These are phyloP conservation scores for Philonicus albiceps DNA, from an alignment of 2,888 invertebrate species.

Conservation along the genomic window DNA sequence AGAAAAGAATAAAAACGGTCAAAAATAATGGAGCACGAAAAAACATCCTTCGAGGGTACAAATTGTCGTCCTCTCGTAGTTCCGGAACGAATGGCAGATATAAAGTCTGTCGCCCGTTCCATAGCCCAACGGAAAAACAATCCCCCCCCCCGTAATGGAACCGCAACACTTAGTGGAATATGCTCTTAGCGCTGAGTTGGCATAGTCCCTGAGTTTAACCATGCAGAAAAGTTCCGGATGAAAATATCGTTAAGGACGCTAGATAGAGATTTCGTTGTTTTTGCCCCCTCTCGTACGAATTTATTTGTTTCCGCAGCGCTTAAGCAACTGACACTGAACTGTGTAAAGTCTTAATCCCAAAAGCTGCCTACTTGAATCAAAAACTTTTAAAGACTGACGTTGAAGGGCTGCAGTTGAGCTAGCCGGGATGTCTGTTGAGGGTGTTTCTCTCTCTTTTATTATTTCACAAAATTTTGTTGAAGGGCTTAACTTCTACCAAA, in stretches of 20 bases:
- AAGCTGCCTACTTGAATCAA: neutral
- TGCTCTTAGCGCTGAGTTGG: conserved; percentile 21
- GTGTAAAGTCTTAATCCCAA: neutral
- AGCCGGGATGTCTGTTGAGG: neutral
- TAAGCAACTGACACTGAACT: conserved; percentile 8
- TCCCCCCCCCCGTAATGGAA: conserved; percentile 26
- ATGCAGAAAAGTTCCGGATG: conserved; percentile 43
- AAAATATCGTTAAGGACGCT: conserved; percentile 29
- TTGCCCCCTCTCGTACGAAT: neutral
- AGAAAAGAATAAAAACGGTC: conserved; percentile 13
- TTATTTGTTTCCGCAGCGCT: conserved; percentile 19
- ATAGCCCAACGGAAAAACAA: conserved; percentile 13
- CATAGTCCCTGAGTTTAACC: conserved; percentile 19
- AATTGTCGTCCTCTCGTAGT: conserved; percentile 20
- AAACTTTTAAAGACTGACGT: neutral
- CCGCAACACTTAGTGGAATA: conserved; percentile 32
- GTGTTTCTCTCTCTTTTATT: neutral
- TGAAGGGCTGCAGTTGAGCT: neutral
- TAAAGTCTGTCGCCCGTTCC: conserved; percentile 1
- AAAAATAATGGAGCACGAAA: conserved; percentile 21
- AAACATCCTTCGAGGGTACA: neutral
- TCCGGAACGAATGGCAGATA: conserved; percentile 23
- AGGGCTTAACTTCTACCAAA: neutral
- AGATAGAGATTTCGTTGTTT: conserved; percentile 9
- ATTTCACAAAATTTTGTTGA: neutral